Evolutionary conservation across 2,797 vertebrate genomes (phyloP), one percentile per base, ranked within the genome.

Genomic region (Argya squamiceps): DNA sequence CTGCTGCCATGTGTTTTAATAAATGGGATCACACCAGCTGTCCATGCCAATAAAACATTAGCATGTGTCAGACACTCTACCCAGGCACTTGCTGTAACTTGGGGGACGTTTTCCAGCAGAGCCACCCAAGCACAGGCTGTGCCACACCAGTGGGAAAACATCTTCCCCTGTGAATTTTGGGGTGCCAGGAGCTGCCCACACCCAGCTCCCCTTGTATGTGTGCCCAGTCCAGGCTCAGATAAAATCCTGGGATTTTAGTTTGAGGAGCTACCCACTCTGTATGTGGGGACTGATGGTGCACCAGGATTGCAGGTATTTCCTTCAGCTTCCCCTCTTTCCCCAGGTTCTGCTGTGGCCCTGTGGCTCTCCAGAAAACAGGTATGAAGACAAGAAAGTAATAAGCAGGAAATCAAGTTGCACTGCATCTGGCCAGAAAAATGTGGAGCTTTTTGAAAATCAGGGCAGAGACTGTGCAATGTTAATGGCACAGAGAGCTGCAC

Each of bases 1-100:
- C 83, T 70, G 81, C 71, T 94, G 90, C 94, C 77, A 70, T 77
- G 81, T 92, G 91, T 96, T 96, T 80, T 92, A 95, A 91, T 87
- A 93, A 92, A 77, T 41, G 60, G 89, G 71, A 84, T 96, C 84
- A 60, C 75, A 80, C 93, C 92, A 92, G 86, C 89, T 95, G 93
- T 64, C 91, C 3, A 0, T 53, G 74, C 56, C 68, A 87, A 88
- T 37, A 37, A 77, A 89, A 68, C 92, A 92, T 50, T 47, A 53
- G 77, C 56, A 36, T 52, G 87, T 75, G 84, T 93, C 93, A 94
- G 81, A 83, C 60, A 7, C 64, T 36, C 77, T 47, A 22, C 65
- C 53, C 87, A 85, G 84, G 68, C 83, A 13, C 47, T 56, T 21
- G 75, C 78, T 64, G 9, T 29, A n/a, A n/a, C 50, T 34, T 26